Evolutionary conservation across 2,888 invertebrate genomes (phyloP), one percentile per base, ranked within the genome.

Genomic region (Tetramorium bicarinatum): DNA sequence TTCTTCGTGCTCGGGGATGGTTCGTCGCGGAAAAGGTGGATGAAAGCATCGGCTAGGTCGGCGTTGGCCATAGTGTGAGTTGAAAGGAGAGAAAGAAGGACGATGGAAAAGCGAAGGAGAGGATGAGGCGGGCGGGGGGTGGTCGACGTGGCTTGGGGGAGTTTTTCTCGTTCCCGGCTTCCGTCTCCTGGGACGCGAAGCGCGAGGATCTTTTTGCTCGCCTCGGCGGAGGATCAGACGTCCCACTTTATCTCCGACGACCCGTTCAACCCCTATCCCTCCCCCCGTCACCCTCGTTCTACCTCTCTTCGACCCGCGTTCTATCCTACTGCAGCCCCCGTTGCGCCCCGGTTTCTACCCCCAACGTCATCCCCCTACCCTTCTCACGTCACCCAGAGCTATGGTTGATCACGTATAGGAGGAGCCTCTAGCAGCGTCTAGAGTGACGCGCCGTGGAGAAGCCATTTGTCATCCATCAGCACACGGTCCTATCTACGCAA

Each of bases 101-200:
- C 95, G 79, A 80, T 59, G 95, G 95, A 95, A 95, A 95, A 96
- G 75, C 67, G 95, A 95, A 95, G 95, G 95, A 95, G 86, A 95
- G 95, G 88, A 82, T 86, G 54, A 64, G 95, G 95, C 95, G 95
- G 95, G 80, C 38, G 82, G 54, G 54, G 81, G 95, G 95, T 95
- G 95, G 95, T 95, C 85, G 91, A 88, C 90, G 91, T 87, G 89
- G 91, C 89, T 91, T 95, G 96, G 96, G 96, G 96, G 96, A 91
- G 90, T 91, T 91, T 91, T 91, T 91, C 90, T 91, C 90, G 91
- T 91, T 91, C 90, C 90, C 87, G 83, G 93, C 93, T 94, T 93
- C 93, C 94, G 94, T 94, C 94, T 93, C 93, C 90, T 91, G 93
- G 94, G 94, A 93, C 92, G 93, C 93, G 93, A 92, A 93, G 91